A percentile compares a stretch with the other conserved stretches of the same genome.
phyloP scores from a whole-genome alignment of 2,888 invertebrate species.

The Leptopterna dolabrata region DNA sequence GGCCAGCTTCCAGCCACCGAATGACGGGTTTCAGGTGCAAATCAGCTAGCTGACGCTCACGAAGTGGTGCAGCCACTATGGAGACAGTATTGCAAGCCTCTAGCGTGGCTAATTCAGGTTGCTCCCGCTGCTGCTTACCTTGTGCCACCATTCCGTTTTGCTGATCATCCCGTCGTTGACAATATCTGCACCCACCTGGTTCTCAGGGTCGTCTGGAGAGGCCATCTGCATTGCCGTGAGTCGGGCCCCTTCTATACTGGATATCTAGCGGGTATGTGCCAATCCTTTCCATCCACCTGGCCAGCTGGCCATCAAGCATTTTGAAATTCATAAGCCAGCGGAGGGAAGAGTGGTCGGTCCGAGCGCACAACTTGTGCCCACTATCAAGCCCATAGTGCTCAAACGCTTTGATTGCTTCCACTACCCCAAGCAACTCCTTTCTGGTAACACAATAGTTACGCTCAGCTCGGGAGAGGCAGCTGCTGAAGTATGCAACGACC shows the following conservation, averaged over 20 bases:
- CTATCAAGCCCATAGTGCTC: background rate
- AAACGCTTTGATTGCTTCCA: background rate
- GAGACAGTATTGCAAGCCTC: too few species aligned
- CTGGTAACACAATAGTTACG: background rate
- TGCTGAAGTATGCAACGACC: background rate
- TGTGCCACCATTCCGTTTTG: too few species aligned
- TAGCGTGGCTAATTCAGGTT: too few species aligned
- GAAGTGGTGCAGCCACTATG: too few species aligned
- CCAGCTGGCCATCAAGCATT: background rate
- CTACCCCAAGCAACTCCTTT: background rate
- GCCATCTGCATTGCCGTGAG: background rate
- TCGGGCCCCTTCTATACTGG: background rate
- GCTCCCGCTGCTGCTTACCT: too few species aligned
- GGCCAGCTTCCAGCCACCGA: too few species aligned
- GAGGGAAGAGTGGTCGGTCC: background rate
- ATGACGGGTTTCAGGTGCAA: too few species aligned
- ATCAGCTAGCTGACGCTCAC: too few species aligned
- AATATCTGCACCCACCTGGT: too few species aligned
- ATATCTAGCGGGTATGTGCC: too few species aligned
- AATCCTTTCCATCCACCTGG: background rate
- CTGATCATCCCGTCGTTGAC: too few species aligned
- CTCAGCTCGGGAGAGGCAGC: background rate
- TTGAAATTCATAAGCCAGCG: background rate
- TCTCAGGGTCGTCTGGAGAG: background rate
- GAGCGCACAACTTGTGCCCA: background rate